Evolutionary conservation across 2,797 vertebrate species (phyloP), one percentile per base, ranked within the genome.

Genomic region (Dermochelys coriacea): DNA sequence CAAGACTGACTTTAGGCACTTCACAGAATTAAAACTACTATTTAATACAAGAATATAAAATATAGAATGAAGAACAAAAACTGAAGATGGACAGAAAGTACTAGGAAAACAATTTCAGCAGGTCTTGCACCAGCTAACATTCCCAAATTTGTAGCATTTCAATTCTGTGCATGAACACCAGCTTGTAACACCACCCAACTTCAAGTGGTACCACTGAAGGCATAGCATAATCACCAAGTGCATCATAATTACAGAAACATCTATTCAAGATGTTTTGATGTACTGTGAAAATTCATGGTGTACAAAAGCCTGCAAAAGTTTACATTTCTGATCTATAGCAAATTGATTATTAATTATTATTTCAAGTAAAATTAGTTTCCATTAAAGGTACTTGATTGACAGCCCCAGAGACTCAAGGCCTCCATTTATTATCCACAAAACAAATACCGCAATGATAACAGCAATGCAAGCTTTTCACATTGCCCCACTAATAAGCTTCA

Each of bases 221-320:
- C n/a, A 29, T 68, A 71, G 45, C 41, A 16, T 27, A 85, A 81
- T 18, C 89, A 84, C 6, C 90, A 61, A 86, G 61, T 50, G 68
- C 16, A n/a, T 81, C 59, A 2, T 47, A 74, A 80, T 25, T 59
- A 27, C 45, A 55, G 86, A 19, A 94, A 90, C 95, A 95, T 82
- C 96, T 97, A 92, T 68, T 94, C 92, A 93, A 95, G 93, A 93
- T 88, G 86, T 61, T 94, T 31, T 3, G 47, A 1, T 85, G 57
- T 12, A 4, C 8, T 59, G 57, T 45, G 64, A 71, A 84, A 19
- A 77, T 2, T 29, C 27, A 2, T 64, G 82, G 91, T 49, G 64
- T 34, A 92, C 82, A 92, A 84, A 0, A 64, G 81, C 74, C 84
- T 37, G 80, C 34, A 68, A 90, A 95, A 93, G 80, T 86, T 94